Conservation (phyloP, 2,113 vertebrate species). For the Heliornis fulica region DNA sequence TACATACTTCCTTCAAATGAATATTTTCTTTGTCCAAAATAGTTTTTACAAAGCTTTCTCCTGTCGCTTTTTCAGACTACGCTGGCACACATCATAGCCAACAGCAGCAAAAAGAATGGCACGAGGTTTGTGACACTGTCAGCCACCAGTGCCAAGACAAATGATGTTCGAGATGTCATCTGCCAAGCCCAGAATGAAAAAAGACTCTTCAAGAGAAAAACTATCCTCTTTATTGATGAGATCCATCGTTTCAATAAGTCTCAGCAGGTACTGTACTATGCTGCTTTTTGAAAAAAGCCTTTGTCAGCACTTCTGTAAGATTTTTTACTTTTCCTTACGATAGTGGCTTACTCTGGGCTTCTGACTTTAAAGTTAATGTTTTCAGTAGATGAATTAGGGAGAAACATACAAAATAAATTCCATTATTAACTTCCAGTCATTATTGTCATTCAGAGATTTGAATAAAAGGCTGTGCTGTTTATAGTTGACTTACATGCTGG, state of each 20-base stretch:
- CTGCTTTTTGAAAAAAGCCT: background rate
- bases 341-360: background rate
- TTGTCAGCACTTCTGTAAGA: background rate
- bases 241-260: conserved; percentile 98
- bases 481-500: background rate
- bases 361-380: background rate
- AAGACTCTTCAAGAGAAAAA: conserved; percentile 92
- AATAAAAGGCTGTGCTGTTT: background rate
- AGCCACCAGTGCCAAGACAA: conserved; percentile 87
- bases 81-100: conserved; percentile 93
- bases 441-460: background rate
- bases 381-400: background rate
- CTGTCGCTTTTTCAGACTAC: conserved; percentile 83
- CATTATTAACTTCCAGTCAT: background rate
- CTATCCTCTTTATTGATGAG: conserved; percentile 96
- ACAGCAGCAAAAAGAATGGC: conserved; percentile 83
- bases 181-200: conserved; percentile 95
- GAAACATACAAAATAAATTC: background rate
- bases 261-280: conserved; percentile 83
- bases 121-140: conserved; percentile 89
- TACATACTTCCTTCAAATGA: background rate
- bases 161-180: conserved; percentile 92
- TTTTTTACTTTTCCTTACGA: background rate
- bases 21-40: background rate
- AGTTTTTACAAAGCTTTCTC: background rate